Conservation (phyloP, 2,797 vertebrate species). For the Prionace glauca region DNA sequence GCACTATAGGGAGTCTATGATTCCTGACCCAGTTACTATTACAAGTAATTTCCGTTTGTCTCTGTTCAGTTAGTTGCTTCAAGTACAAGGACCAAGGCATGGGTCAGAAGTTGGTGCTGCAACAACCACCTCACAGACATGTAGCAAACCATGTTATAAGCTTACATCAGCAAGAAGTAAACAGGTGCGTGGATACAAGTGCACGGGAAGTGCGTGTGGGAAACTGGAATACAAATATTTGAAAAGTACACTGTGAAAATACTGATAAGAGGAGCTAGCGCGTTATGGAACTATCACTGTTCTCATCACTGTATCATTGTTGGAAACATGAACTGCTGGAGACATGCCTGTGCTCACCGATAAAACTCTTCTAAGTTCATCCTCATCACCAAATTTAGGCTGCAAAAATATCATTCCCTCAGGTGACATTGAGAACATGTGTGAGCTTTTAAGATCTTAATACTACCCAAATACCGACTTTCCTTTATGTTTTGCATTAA, state of each 20-base stretch:
- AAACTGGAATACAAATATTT: constrained; percentile 20
- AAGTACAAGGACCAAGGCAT: not conserved
- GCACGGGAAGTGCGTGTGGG: not conserved
- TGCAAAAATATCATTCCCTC: not conserved
- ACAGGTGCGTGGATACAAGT: not conserved
- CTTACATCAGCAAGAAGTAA: constrained; percentile 9
- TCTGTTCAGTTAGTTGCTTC: not conserved
- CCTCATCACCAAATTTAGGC: not conserved
- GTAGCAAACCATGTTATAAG: not conserved
- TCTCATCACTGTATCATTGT: not conserved
- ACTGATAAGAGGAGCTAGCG: not conserved
- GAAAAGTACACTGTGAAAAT: not conserved
- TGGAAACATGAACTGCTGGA: not conserved
- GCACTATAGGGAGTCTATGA: not conserved
- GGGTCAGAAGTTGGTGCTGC: not conserved
- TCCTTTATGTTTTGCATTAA: not conserved
- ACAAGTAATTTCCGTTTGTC: not conserved
- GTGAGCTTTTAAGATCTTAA: not conserved
- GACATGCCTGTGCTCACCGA: not conserved
- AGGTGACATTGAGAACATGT: no score
- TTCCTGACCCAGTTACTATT: not conserved
- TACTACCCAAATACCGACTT: not conserved
- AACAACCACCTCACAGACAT: not conserved
- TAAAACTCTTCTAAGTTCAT: not conserved
- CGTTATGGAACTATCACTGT: not conserved